Percentiles rank a stretch among this genome's conserved stretches.
These are phyloP conservation scores for Circaetus gallicus DNA, from an alignment of 2,113 vertebrate genomes.

Conservation along the genomic window DNA sequence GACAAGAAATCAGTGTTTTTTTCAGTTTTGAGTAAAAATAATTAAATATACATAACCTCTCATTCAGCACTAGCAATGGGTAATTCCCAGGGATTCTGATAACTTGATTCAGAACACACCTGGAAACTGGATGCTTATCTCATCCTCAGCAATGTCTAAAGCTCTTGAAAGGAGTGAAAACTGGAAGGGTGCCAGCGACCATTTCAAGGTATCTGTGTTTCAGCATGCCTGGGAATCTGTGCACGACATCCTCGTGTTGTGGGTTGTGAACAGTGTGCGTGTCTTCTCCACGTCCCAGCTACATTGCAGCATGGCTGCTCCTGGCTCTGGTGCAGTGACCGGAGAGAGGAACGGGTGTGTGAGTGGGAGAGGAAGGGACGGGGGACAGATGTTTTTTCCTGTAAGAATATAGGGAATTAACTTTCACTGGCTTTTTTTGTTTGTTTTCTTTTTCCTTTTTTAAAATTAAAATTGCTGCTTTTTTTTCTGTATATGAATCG, in stretches of 20 bases:
- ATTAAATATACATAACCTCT: not conserved
- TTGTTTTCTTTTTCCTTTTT: not conserved
- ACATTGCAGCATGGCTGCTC: not conserved
- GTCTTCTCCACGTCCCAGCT: not conserved
- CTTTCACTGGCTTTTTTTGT: not conserved
- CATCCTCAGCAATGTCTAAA: not conserved
- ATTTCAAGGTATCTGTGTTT: not conserved
- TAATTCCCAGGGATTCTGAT: not conserved
- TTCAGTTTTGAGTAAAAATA: not conserved
- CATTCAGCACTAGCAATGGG: not conserved
- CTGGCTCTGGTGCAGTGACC: not conserved
- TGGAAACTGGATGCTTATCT: not conserved
- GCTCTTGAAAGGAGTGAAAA: not conserved
- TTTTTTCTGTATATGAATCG: accelerated
- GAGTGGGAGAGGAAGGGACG: not conserved
- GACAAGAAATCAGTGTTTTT: not conserved
- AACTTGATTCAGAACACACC: not conserved
- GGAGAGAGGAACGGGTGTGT: not conserved
- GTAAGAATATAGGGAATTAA: not conserved
- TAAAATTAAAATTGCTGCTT: not conserved
- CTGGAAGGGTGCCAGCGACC: not conserved
- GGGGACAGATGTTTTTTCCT: not conserved
- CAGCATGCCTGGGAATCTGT: not conserved
- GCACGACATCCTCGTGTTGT: accelerated
- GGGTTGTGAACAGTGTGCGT: accelerated